Base-by-base conservation (phyloP, 2,888 invertebrate species). In the Herminia tarsipennalis region DNA sequence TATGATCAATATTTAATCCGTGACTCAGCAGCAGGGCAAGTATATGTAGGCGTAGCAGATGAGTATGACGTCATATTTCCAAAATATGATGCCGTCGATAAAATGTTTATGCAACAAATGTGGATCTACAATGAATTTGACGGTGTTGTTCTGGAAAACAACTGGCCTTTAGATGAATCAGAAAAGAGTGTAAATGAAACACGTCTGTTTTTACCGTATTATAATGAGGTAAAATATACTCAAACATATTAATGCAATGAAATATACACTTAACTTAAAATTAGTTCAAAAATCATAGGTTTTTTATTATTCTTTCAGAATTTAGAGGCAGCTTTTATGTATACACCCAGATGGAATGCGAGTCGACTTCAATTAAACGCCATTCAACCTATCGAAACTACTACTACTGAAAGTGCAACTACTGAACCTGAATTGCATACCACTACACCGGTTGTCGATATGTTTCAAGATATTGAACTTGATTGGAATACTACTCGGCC, bases 311-410 rank as follows among this genome's bases (percentile, higher is more conserved):
- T 17, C 20, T 59, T 56, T 20, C 78, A 90, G 90, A 56, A 77
- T 49, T 83, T 93, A 14, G 76, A 86, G 67, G 39, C 60, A 2
- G 87, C 90, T 13, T 86, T 94, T 55, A 81, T 86, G 2, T 45
- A 76, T 17, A 93, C 93, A 1, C 83, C 93, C 1, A 86, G 83
- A 37, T 94, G 93, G 93, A 86, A 93, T 59, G 70, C 87, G n/a
- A n/a, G n/a, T n/a, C n/a, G n/a, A n/a, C n/a, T n/a, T n/a, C n/a
- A n/a, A n/a, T n/a, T n/a, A n/a, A n/a, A n/a, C n/a, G n/a, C n/a
- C n/a, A n/a, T n/a, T n/a, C n/a, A n/a, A n/a, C n/a, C n/a, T n/a
- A n/a, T n/a, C n/a, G n/a, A n/a, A n/a, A n/a, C n/a, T n/a, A n/a
- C n/a, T n/a, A n/a, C n/a, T n/a, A n/a, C n/a, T n/a, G n/a, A n/a